phyloP scores from a whole-genome alignment of 2,113 vertebrate genomes.

The Pyrgilauda ruficollis region DNA sequence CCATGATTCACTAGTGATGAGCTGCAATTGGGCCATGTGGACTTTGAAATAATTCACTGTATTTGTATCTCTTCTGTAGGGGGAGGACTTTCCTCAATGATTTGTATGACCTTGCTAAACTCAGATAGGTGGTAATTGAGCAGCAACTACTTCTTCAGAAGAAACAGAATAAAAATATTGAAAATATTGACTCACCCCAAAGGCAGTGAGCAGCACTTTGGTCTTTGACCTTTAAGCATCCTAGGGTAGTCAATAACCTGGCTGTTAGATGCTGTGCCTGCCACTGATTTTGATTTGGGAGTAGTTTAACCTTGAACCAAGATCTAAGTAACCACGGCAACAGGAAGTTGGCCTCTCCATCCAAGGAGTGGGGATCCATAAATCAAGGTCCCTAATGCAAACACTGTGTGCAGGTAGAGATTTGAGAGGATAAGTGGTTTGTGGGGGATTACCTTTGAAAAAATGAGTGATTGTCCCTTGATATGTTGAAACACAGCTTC shows the following conservation, averaged over 20 bases:
- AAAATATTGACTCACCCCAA: slow-evolving; percentile 77
- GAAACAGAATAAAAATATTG: slow-evolving; percentile 79
- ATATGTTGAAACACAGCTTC: slow-evolving; percentile 66
- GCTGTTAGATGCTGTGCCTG: slow-evolving; percentile 65
- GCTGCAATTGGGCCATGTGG: not conserved
- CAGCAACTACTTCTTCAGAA: slow-evolving; percentile 67
- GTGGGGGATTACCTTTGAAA: slow-evolving; percentile 80
- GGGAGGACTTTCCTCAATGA: slow-evolving; percentile 45
- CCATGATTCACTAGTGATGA: not conserved
- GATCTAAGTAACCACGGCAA: slow-evolving; percentile 82
- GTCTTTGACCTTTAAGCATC: slow-evolving; percentile 80
- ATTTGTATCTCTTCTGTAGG: slow-evolving; percentile 19
- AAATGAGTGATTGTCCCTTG: slow-evolving; percentile 72
- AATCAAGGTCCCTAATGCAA: slow-evolving; percentile 84
- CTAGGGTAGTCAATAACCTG: slow-evolving; percentile 77
- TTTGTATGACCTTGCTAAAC: slow-evolving; percentile 71
- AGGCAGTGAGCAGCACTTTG: slow-evolving; percentile 74
- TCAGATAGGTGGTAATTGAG: slow-evolving; percentile 71
- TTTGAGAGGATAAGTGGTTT: slow-evolving; percentile 81
- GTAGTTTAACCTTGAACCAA: slow-evolving; percentile 83
- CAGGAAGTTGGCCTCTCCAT: slow-evolving; percentile 78
- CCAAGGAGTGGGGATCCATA: slow-evolving; percentile 76
- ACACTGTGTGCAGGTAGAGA: slow-evolving; percentile 80
- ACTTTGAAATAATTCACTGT: slow-evolving; percentile 46
- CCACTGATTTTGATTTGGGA: slow-evolving; percentile 77